Conservation (phyloP, 1,140 invertebrate species). For the Chironomus tepperi region DNA sequence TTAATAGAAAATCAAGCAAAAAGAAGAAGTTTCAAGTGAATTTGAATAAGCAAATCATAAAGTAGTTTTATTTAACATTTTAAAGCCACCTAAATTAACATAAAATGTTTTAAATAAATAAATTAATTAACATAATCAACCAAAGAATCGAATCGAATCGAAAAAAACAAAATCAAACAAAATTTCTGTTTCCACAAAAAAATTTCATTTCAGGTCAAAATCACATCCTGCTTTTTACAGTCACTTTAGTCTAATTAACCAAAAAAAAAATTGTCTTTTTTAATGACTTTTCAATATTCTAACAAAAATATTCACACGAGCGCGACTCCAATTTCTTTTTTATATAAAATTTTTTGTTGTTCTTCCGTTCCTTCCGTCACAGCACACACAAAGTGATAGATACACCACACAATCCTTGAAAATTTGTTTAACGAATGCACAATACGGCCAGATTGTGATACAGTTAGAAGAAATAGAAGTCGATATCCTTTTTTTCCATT, state of each 20-base stretch:
- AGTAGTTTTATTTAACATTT: slow-evolving; percentile 21
- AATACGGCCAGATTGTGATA: background rate
- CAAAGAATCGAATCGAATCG: background rate
- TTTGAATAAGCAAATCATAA: slow-evolving; percentile 24
- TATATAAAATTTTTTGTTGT: too few relatives aligned
- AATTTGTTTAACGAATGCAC: too few relatives aligned
- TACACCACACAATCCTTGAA: background rate
- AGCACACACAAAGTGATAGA: background rate
- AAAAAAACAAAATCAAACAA: too few relatives aligned
- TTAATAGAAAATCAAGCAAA: background rate
- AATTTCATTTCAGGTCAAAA: slow-evolving; percentile 1
- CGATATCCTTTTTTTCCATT: background rate
- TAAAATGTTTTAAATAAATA: slow-evolving; percentile 18
- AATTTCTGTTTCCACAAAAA: background rate
- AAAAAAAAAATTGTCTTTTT: background rate
- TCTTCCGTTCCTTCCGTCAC: too few relatives aligned
- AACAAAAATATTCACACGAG: too few relatives aligned
- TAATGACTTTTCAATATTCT: too few relatives aligned
- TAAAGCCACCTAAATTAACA: slow-evolving; percentile 13
- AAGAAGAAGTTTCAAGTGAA: background rate
- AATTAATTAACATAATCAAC: slow-evolving; percentile 22
- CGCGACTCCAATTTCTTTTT: too few relatives aligned
- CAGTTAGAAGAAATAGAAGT: slow-evolving; percentile 14
- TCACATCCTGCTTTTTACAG: slow-evolving; percentile 19
- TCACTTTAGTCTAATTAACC: slow-evolving; percentile 6